phyloP scores from a whole-genome alignment of 2,888 invertebrate species.

The Chrysolina oricalcia region DNA sequence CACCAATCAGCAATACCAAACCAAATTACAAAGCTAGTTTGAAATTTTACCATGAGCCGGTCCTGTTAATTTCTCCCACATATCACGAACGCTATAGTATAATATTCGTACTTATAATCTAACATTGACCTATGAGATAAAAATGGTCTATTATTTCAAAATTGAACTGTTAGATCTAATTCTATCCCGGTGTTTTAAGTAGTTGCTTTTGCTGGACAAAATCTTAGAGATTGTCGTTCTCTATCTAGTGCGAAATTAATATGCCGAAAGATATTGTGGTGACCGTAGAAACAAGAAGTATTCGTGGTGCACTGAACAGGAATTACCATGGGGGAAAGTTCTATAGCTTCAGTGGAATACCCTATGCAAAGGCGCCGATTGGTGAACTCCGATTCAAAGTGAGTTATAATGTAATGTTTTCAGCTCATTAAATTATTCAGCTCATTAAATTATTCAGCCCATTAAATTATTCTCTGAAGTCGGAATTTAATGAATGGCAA shows the following conservation, averaged over 20 bases:
- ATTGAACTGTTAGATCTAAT: too few relatives aligned
- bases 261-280: conserved; percentile 49
- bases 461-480: too few relatives aligned
- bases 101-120: not conserved
- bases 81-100: not conserved
- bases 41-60: not conserved
- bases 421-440: not conserved
- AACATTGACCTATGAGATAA: not conserved
- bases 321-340: conserved; percentile 62
- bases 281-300: conserved; percentile 58
- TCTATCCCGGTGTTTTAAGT: too few relatives aligned
- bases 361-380: conserved; percentile 66
- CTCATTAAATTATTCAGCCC: too few relatives aligned
- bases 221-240: too few relatives aligned
- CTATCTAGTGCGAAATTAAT: not conserved
- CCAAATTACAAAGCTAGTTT: too few relatives aligned
- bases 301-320: conserved; percentile 59
- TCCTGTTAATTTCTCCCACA: not conserved
- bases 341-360: conserved; percentile 66
- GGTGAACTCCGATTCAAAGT: conserved; percentile 66
- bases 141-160: not conserved
- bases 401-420: conserved; percentile 40
- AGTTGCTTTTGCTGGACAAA: too few relatives aligned
- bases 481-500: too few relatives aligned
- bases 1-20: too few relatives aligned